Conservation (phyloP, 2,113 vertebrate genomes). For the Spea multiplicata region DNA sequence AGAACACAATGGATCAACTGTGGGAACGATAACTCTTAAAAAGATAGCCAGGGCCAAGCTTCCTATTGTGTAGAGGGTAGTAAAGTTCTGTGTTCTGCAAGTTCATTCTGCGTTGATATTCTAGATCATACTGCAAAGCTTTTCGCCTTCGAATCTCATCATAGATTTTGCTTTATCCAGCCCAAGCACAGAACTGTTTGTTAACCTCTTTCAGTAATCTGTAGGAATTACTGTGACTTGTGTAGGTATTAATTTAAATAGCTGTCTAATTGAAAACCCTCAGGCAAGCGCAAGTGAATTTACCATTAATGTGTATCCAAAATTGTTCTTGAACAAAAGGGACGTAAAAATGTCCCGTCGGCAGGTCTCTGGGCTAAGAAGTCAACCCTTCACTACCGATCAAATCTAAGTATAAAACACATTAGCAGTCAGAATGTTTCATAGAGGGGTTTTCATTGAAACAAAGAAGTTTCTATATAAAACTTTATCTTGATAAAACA, state of each 20-base stretch:
- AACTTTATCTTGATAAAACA: neutral
- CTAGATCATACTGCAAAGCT: neutral
- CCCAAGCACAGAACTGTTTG: neutral
- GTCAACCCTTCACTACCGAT: slow-evolving; percentile 21
- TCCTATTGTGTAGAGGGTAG: neutral
- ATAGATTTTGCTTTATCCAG: neutral
- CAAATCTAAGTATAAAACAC: slow-evolving; percentile 1
- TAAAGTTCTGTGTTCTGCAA: neutral
- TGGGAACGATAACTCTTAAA: no score
- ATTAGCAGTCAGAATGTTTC: neutral
- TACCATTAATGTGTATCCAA: slow-evolving; percentile 19
- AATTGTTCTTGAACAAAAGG: slow-evolving; percentile 23
- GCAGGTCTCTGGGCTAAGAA: slow-evolving; percentile 25
- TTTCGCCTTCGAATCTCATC: neutral
- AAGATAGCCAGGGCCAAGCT: neutral
- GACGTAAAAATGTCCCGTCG: slow-evolving; percentile 5
- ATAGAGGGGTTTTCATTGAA: neutral
- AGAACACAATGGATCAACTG: no score
- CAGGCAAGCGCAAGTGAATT: slow-evolving; percentile 8
- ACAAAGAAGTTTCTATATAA: neutral
- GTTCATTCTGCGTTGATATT: neutral
- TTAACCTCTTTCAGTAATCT: slow-evolving; percentile 10
- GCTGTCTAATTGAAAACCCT: slow-evolving; percentile 40
- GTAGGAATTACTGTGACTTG: slow-evolving; percentile 26
- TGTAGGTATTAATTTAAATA: slow-evolving; percentile 45